phyloP scores from a whole-genome alignment of 1,140 invertebrate species.

The Zaprionus gabonicus region DNA sequence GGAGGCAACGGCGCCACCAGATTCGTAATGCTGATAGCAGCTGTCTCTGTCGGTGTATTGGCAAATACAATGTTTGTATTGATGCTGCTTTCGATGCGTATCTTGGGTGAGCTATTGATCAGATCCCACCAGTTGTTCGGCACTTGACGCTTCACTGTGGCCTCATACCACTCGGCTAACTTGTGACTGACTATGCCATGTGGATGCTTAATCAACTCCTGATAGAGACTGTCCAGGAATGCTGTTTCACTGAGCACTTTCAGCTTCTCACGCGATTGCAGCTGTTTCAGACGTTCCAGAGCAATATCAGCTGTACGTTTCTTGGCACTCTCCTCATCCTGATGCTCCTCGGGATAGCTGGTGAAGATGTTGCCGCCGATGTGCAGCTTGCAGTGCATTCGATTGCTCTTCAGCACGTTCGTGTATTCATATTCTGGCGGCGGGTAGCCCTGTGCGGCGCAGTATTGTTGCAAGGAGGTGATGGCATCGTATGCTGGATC shows the following conservation, averaged over 20 bases:
- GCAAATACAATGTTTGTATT: conserved; percentile 69
- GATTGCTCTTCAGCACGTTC: conserved; percentile 32
- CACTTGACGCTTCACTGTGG: conserved; percentile 62
- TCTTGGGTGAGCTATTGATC: conserved; percentile 56
- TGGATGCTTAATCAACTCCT: conserved; percentile 64
- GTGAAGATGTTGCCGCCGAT: conserved; percentile 62
- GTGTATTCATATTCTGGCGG: conserved; percentile 56
- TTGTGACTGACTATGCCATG: conserved; percentile 77
- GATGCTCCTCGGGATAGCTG: conserved; percentile 71
- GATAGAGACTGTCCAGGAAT: conserved; percentile 64
- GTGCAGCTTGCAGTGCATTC: conserved; percentile 60
- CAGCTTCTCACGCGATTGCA: conserved; percentile 50
- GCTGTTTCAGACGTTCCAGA: conserved; percentile 61
- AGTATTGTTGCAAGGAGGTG: conserved; percentile 56
- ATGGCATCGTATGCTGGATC: conserved; percentile 49
- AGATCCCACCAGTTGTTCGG: conserved; percentile 71
- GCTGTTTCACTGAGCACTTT: conserved; percentile 54
- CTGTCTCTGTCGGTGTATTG: conserved; percentile 32
- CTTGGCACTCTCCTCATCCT: conserved; percentile 47
- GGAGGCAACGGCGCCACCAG: background rate
- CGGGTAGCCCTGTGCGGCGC: conserved; percentile 42
- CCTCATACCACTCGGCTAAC: conserved; percentile 71
- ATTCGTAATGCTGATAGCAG: background rate
- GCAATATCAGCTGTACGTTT: conserved; percentile 59
- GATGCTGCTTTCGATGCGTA: conserved; percentile 61